A percentile compares a stretch with the other conserved stretches of the same genome.
Evolutionary conservation across 2,888 invertebrate genomes (phyloP).

Genomic region (Drosophila nigricruria): DNA sequence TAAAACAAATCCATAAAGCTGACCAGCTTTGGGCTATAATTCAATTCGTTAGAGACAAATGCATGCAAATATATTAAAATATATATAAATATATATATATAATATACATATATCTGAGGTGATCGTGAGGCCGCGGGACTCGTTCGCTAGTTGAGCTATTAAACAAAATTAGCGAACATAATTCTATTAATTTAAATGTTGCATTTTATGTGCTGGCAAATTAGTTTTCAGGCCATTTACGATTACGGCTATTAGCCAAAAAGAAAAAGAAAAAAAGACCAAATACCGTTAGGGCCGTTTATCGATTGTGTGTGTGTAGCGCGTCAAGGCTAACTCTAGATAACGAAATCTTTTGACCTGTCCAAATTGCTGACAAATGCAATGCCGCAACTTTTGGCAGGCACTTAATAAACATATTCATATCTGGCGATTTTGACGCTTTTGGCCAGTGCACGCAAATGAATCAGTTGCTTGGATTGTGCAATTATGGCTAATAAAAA

Average conservation of each 20-base stretch:
- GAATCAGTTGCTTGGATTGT: constrained; percentile 54
- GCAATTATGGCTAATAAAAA: constrained; percentile 77
- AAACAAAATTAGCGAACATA: constrained; percentile 56
- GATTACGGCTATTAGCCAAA: constrained; percentile 37
- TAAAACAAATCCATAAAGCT: constrained; percentile 18
- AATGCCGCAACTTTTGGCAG: constrained; percentile 22
- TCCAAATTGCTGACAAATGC: constrained; percentile 51
- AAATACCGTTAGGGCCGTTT: constrained; percentile 12
- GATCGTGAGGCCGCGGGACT: constrained; percentile 17
- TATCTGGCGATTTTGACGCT: constrained; percentile 23
- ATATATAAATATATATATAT: constrained; percentile 2
- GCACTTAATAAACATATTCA: constrained; percentile 26
- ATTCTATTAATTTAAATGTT: constrained; percentile 68
- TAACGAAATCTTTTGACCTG: constrained; percentile 30
- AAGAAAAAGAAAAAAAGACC: not conserved
- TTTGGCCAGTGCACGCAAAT: constrained; percentile 51
- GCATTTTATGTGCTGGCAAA: constrained; percentile 54
- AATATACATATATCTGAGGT: not conserved
- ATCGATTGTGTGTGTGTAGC: constrained; percentile 22
- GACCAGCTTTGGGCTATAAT: constrained; percentile 39
- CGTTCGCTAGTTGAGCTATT: constrained; percentile 39
- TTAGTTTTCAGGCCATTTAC: constrained; percentile 34
- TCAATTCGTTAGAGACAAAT: constrained; percentile 31
- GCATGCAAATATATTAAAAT: not conserved
- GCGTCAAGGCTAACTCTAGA: constrained; percentile 52